Base-by-base conservation (phyloP, 2,888 invertebrate species). In the Pecten maximus region DNA sequence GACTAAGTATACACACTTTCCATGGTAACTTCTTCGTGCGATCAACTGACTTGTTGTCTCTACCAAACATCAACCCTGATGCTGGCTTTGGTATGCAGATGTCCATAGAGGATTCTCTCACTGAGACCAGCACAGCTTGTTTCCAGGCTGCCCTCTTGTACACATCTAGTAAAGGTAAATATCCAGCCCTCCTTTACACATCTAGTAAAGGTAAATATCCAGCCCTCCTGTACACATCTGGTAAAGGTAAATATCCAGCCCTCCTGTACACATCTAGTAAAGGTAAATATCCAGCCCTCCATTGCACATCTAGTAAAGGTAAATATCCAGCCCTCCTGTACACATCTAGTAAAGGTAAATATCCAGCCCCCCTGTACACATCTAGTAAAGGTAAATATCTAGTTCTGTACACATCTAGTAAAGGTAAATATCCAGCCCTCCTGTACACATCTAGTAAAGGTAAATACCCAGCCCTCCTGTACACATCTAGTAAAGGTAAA, bases 11-110 rank as follows among this genome's bases (percentile, higher is more conserved):
- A 95, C 99, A 99, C 97, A 99, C 99, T 96, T 99, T 99, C 98
- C 99, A 99, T 97, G 99, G 99, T 86, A 99, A 99, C 97, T 99
- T 99, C 98, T 99, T 99, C 97, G 99, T 99, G 89, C 98, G 99
- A 4, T 99, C 99, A 0, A 99, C 99, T 4, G 99, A 99, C 97
- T 97, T 99, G 90, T 97, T 99, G 91, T 99, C 99, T 19, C 97
- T 99, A 94, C 99, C 99, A 74, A 99, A 99, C 97, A 98, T 99
- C 91, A 99, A 99, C 96, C 99, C 99, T 0, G 99, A 99, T 97
- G 98, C 99, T 8, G 99, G 99, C 35, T 99, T 99, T 97, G 99
- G 99, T 88, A 99, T 99, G 98, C 99, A 99, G 97, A 98, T 99
- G 92, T 98, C 99, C 1, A 99, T 99, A 90, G 99, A 99, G 94